phyloP scores from a whole-genome alignment of 2,797 vertebrate species.

The Leptodactylus fallax region DNA sequence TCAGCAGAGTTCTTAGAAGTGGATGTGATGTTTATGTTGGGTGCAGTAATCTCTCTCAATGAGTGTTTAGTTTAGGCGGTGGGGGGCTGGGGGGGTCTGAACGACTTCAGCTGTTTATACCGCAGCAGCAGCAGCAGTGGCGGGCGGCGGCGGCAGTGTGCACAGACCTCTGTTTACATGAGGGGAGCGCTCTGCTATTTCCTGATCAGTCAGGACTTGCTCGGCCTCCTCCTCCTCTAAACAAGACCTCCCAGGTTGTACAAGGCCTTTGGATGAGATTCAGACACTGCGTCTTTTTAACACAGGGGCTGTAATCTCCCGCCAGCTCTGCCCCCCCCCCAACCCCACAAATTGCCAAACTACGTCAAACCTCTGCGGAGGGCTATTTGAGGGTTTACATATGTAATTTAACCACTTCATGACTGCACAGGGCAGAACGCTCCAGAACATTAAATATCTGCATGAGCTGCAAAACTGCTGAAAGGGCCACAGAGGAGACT shows the following conservation, averaged over 20 bases:
- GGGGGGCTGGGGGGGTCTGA: slow-evolving; percentile 65
- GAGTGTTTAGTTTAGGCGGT: slow-evolving; percentile 65
- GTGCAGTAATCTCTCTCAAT: slow-evolving; percentile 61
- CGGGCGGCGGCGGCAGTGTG: slow-evolving; percentile 66
- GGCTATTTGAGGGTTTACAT: slow-evolving; percentile 78
- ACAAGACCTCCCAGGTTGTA: slow-evolving; percentile 83
- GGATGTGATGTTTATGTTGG: slow-evolving; percentile 62
- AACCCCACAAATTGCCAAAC: slow-evolving; percentile 37
- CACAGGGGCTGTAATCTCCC: slow-evolving; percentile 47
- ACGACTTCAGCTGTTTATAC: slow-evolving; percentile 83
- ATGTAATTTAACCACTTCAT: slow-evolving; percentile 33
- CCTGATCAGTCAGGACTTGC: slow-evolving; percentile 71
- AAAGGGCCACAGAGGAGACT: background rate
- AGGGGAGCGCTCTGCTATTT: slow-evolving; percentile 83
- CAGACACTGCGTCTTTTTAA: slow-evolving; percentile 53
- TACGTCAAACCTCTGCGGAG: slow-evolving; percentile 49
- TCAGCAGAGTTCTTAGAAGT: slow-evolving; percentile 61
- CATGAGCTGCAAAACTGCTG: background rate
- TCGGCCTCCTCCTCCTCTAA: slow-evolving; percentile 69
- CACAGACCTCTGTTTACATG: slow-evolving; percentile 86
- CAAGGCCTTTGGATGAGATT: slow-evolving; percentile 53
- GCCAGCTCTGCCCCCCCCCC: slow-evolving; percentile 43
- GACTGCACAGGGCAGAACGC: background rate
- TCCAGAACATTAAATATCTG: background rate
- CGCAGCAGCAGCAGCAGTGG: slow-evolving; percentile 62